Conservation (phyloP, 2,888 invertebrate genomes). For the Cephus spinipes region DNA sequence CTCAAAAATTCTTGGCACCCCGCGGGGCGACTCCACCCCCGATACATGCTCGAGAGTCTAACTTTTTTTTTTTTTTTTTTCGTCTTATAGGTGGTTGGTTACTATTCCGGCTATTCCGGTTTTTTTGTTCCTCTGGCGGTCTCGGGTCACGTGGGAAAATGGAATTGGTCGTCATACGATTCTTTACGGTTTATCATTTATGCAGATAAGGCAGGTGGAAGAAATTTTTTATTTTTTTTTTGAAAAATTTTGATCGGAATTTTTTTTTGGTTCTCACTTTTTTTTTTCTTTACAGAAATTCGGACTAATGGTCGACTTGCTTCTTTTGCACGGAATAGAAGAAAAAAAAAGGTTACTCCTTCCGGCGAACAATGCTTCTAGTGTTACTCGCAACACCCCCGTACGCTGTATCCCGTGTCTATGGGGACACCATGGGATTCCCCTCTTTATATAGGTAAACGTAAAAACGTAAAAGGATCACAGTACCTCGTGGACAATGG, state of each 20-base stretch:
- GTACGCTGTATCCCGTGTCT: background rate
- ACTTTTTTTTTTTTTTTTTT: background rate
- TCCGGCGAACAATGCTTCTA: background rate
- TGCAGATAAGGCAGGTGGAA: background rate
- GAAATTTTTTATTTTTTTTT: background rate
- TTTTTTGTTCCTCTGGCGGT: background rate
- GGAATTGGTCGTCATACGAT: background rate
- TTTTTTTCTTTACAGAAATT: background rate
- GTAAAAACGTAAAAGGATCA: slow-evolving; percentile 1
- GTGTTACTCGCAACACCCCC: background rate
- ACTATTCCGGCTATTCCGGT: background rate
- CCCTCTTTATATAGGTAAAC: background rate
- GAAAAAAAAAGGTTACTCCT: background rate
- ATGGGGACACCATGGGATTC: background rate
- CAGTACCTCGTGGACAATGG: slow-evolving; percentile 33
- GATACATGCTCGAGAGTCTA: slow-evolving; percentile 7
- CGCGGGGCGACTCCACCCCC: slow-evolving; percentile 45
- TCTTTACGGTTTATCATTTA: background rate
- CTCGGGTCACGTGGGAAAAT: background rate
- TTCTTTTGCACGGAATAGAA: background rate
- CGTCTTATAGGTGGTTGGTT: background rate
- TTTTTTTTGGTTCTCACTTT: background rate
- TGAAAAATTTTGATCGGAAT: background rate
- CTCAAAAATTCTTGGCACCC: slow-evolving; percentile 54
- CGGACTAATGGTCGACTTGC: background rate